Base-by-base conservation (phyloP, 2,113 vertebrate genomes). In the Phylloscopus trochilus region DNA sequence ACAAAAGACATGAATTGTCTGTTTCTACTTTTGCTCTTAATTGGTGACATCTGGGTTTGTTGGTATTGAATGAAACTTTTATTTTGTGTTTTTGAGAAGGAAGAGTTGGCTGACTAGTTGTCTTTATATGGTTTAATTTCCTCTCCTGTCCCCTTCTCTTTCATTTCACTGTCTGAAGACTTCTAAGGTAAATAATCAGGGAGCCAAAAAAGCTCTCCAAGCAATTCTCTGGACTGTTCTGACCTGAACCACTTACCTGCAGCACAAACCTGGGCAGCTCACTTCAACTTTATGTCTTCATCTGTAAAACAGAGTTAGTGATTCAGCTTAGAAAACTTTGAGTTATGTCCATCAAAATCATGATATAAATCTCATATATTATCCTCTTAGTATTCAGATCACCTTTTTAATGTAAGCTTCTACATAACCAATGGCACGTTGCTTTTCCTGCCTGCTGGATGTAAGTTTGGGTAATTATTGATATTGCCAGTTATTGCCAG, bases 41-140 rank as follows among this genome's bases (percentile, higher is more conserved):
- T 94, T 95, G 81, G 43, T 62, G 78, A 94, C 94, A 95, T 96
- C 86, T 97, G 94, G 81, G 62, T 66, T 90, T 85, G 53, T 26
- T 79, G 68, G 75, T 91, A 89, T 78, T 89, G 60, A 94, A 90
- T 90, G 64, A 93, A 95, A 96, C 87, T 97, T 97, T 97, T 94
- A 94, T 95, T 97, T 95, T 95, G 91, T 95, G 92, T 76, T 94
- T 96, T 53, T 94, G 94, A 96, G 83, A 78, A 93, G 90, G 90
- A 95, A 93, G 89, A 94, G 67, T 96, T 93, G 95, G 85, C 90
- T 83, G 93, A 63, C 52, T 92, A 68, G 73, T 87, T 96, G 90
- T 91, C 95, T 92, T 95, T 87, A 87, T 92, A 85, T 30, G 55
- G 73, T 90, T 95, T 95, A 43, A 96, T 95, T 96, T 97, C 95